Conservation (phyloP, 2,113 vertebrate genomes). For the Nothobranchius kuhntae region DNA sequence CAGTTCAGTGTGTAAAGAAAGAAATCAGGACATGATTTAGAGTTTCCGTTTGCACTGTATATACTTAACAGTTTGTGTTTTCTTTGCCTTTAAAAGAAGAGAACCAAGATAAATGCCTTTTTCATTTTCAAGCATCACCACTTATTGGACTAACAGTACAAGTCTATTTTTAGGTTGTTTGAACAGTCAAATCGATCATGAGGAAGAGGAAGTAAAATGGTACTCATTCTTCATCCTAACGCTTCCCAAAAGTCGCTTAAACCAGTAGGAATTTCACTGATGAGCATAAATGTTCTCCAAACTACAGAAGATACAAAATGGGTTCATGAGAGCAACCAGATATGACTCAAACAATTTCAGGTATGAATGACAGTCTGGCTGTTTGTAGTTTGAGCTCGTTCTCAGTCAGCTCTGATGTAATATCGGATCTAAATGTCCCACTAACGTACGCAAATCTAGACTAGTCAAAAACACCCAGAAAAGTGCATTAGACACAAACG, state of each 20-base stretch:
- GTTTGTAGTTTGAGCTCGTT: conserved; percentile 9
- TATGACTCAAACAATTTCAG: conserved; percentile 57
- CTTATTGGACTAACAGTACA: not conserved
- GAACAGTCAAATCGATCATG: not conserved
- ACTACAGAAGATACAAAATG: conserved; percentile 26
- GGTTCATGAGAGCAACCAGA: conserved; percentile 7
- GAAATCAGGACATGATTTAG: not conserved
- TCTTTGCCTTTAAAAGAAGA: too few species aligned
- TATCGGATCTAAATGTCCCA: conserved; percentile 54
- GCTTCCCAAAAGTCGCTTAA: conserved; percentile 13
- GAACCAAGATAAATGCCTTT: not conserved
- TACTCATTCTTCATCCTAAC: conserved; percentile 38
- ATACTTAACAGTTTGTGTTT: too few species aligned
- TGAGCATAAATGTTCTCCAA: conserved; percentile 42
- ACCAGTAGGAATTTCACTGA: conserved; percentile 36
- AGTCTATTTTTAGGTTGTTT: not conserved
- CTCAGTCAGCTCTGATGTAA: conserved; percentile 57
- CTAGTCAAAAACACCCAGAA: conserved; percentile 32
- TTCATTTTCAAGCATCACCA: not conserved
- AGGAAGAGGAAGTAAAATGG: conserved; percentile 47
- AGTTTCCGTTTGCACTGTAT: not conserved
- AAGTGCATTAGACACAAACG: conserved; percentile 1
- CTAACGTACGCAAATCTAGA: conserved; percentile 40
- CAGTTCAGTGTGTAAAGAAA: not conserved
- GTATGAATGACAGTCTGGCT: conserved; percentile 60